Base-by-base conservation (phyloP, 2,797 vertebrate species). In the Nannoperca obscura region DNA sequence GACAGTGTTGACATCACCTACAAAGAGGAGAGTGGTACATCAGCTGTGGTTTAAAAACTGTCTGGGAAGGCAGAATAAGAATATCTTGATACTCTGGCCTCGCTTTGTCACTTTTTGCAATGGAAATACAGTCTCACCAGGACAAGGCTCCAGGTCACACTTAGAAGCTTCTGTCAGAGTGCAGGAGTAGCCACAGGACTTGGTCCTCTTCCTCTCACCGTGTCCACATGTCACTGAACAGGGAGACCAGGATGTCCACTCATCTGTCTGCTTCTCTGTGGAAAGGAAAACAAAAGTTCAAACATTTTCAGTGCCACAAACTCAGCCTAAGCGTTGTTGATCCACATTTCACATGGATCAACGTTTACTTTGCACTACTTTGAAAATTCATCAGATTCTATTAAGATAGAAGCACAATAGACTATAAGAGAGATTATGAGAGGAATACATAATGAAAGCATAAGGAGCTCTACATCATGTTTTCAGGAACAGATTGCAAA, bases 171-270 rank as follows among this genome's bases (percentile, higher is more conserved):
- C 95, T 0, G 96, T 97, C 1, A 96, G 95, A 4, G 94, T 96
- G 88, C 97, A 99, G 81, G 96, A 94, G 0, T 96, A 97, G 50
- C 97, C 96, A 44, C 97, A 99, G 34, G 96, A 95, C 19, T 95
- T 95, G 0, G 94, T 97, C 77, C 97, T 96, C 82, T 94, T 96
- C 93, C 95, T 97, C 85, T 93, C 96, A 14, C 97, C 95, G 0
- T 91, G 92, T 76, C 97, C 95, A 82, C 97, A 97, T 2, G 96
- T 97, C 61, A 93, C 95, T 2, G 94, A 96, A 80, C 97, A 99
- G 10, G 97, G 94, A 71, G 97, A 96, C 97, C 97, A 99, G 0
- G 92, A 70, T 12, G 96, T 97, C 97, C 97, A 98, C 55, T 97
- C 96, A 34, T 97, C 96, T 2, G 94, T 94, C 46, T 94, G 96